Conservation (phyloP, 2,888 invertebrate species). For the Scaptomyza tumidula region DNA sequence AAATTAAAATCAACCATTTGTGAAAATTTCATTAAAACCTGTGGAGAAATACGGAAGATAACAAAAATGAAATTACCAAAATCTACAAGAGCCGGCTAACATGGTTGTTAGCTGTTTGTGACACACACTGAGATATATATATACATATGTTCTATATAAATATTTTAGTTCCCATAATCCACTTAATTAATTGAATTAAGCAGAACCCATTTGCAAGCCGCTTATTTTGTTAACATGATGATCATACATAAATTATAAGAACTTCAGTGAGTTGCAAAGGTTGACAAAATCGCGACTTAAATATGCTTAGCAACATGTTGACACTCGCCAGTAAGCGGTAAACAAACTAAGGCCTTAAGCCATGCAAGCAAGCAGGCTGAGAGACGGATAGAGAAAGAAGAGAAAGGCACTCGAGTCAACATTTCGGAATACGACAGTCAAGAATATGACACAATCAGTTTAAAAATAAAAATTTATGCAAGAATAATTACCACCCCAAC, state of each 20-base stretch:
- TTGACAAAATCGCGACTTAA: constrained; percentile 49
- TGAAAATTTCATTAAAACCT: too few species aligned
- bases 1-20: too few species aligned
- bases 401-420: constrained; percentile 40
- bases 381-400: neutral
- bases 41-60: neutral
- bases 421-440: constrained; percentile 43
- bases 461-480: constrained; percentile 64
- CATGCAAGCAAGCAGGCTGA: neutral
- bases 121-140: too few species aligned
- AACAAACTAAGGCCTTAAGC: constrained; percentile 23
- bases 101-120: too few species aligned
- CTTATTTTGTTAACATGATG: constrained; percentile 71
- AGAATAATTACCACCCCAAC: constrained; percentile 66
- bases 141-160: too few species aligned
- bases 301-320: constrained; percentile 44
- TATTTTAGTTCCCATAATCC: too few species aligned
- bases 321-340: constrained; percentile 26
- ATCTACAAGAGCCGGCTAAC: too few species aligned
- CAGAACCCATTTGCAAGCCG: constrained; percentile 55
- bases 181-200: constrained; percentile 2
- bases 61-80: too few species aligned
- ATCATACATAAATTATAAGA: constrained; percentile 38
- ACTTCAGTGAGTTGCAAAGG: constrained; percentile 33
- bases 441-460: constrained; percentile 55